Conservation (phyloP, 1,140 invertebrate genomes). For the Acyrthosiphon pisum region DNA sequence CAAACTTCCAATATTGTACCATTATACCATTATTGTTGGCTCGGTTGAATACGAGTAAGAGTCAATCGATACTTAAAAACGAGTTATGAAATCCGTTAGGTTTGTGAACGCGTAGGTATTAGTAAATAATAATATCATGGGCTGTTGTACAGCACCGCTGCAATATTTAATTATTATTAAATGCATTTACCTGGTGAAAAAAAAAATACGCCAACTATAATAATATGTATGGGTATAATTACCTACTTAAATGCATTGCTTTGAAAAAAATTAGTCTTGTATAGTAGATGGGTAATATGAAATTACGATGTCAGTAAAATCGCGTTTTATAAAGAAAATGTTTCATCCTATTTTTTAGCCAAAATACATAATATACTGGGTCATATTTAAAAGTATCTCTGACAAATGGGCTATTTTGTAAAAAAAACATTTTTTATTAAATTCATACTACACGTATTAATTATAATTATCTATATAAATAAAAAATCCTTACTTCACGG, state of each 20-base stretch:
- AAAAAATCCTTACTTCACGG: no score
- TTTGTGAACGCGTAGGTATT: not conserved
- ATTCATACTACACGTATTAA: not conserved
- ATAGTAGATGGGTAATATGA: not conserved
- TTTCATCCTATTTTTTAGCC: not conserved
- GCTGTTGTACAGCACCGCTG: no score
- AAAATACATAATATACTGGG: not conserved
- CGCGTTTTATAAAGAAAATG: not conserved
- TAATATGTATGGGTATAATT: not conserved
- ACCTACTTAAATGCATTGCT: not conserved
- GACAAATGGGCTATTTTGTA: not conserved
- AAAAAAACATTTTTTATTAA: not conserved
- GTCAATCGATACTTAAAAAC: not conserved
- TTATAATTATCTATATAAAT: no score
- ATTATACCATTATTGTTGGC: not conserved
- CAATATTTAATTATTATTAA: not conserved
- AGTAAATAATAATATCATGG: not conserved
- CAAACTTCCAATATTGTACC: not conserved
- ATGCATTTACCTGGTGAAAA: not conserved
- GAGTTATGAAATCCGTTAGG: not conserved
- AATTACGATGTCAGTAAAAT: not conserved
- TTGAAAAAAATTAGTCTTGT: not conserved
- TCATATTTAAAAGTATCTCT: not conserved
- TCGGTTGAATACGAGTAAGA: not conserved
- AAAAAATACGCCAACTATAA: not conserved